A percentile compares a stretch with the other conserved stretches of the same genome.
phyloP scores from a whole-genome alignment of 1,140 invertebrate genomes.

The Heliconius eleuchia region DNA sequence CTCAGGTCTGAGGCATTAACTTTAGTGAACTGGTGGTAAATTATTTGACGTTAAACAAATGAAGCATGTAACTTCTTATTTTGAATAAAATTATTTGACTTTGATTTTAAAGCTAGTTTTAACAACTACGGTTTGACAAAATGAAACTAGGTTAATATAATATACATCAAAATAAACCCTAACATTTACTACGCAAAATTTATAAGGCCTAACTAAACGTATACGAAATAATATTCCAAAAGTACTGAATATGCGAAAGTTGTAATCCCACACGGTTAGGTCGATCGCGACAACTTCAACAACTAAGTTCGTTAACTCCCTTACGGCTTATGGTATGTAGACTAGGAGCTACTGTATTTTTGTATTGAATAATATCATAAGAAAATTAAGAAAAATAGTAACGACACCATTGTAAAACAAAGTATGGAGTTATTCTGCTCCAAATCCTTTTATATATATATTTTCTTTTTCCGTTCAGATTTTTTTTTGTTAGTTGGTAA shows the following conservation, averaged over 20 bases:
- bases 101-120: neutral
- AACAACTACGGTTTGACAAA: no score
- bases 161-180: neutral
- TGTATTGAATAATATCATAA: neutral
- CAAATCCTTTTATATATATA: no score
- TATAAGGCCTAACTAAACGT: neutral
- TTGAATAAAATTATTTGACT: no score
- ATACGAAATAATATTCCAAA: constrained; percentile 5
- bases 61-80: no score
- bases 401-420: no score
- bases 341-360: neutral
- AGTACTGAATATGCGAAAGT: neutral
- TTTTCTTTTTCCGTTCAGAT: no score
- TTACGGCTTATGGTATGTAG: neutral
- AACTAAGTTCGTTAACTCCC: constrained; percentile 5
- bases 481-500: no score
- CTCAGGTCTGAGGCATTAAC: no score
- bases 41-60: no score
- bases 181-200: neutral
- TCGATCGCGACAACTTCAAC: constrained; percentile 1
- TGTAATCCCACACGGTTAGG: neutral
- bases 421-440: no score
- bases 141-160: neutral
- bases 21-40: no score
- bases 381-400: no score